These are phyloP conservation scores for Bellardia pandia DNA, from an alignment of 2,888 invertebrate genomes.

Conservation along the genomic window DNA sequence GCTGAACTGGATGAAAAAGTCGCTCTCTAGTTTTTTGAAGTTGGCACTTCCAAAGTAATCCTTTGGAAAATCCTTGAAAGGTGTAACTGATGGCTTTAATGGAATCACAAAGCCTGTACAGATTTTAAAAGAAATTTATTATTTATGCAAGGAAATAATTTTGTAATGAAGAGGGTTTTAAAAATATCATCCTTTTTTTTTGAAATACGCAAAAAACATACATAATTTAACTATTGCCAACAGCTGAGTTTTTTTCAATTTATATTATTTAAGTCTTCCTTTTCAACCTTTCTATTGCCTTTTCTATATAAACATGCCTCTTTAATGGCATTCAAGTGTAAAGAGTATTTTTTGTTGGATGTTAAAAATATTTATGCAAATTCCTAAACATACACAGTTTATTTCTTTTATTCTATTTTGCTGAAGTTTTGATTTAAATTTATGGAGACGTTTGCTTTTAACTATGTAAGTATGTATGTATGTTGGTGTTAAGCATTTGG, in stretches of 20 bases:
- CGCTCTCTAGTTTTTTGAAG: too few species aligned
- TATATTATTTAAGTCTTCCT: background rate
- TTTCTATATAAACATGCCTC: background rate
- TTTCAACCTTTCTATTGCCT: background rate
- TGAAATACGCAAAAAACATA: background rate
- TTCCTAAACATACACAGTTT: background rate
- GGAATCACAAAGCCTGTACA: too few species aligned
- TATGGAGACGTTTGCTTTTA: background rate
- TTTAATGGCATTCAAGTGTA: background rate
- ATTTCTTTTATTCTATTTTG: background rate
- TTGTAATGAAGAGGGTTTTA: too few species aligned
- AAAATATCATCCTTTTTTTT: background rate
- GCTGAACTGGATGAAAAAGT: background rate
- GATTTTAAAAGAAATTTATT: too few species aligned
- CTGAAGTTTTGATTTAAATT: conserved; percentile 11
- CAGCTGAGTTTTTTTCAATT: background rate
- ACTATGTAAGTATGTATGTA: background rate
- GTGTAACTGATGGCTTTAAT: too few species aligned
- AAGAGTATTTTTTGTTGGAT: background rate
- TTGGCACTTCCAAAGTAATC: too few species aligned
- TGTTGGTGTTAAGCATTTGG: conserved; percentile 25
- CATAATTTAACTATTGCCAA: background rate
- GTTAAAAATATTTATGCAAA: conserved; percentile 13
- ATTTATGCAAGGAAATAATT: too few species aligned
- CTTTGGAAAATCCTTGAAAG: too few species aligned